Evolutionary conservation across 2,113 vertebrate genomes (phyloP).

Genomic region (Cranoglanis bouderius): DNA sequence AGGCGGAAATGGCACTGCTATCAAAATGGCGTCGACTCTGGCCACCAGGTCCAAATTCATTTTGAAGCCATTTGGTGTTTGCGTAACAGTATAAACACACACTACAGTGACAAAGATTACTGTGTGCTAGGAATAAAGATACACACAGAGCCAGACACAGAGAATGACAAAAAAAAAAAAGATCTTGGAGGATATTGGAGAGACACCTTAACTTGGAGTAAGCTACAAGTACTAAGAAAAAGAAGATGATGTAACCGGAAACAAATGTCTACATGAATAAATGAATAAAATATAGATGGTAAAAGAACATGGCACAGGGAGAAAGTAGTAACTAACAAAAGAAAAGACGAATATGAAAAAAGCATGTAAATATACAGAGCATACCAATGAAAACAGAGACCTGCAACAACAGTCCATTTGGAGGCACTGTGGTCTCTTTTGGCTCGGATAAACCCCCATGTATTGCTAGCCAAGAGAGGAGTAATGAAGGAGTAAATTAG

Average conservation of each 20-base stretch:
- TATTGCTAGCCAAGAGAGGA: slow-evolving; percentile 44
- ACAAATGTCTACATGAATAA: background rate
- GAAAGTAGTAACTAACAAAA: background rate
- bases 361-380: background rate
- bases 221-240: slow-evolving; percentile 1
- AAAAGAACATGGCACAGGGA: background rate
- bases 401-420: slow-evolving; percentile 28
- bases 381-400: background rate
- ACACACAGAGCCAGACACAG: slow-evolving; percentile 25
- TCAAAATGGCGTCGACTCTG: background rate
- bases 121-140: slow-evolving; percentile 50
- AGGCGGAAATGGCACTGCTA: slow-evolving; percentile 4
- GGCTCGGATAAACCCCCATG: slow-evolving; percentile 45
- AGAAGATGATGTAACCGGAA: background rate
- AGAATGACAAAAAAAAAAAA: background rate
- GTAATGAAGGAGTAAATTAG: slow-evolving; percentile 67
- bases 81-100: slow-evolving; percentile 60
- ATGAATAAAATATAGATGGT: background rate
- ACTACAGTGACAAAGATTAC: slow-evolving; percentile 54
- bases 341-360: slow-evolving; percentile 21
- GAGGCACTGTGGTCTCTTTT: slow-evolving; percentile 35
- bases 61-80: slow-evolving; percentile 56
- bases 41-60: slow-evolving; percentile 33
- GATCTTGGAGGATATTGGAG: background rate
- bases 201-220: background rate